Conservation (phyloP, 2,113 vertebrate genomes). For the Cyprinodon variegatus region DNA sequence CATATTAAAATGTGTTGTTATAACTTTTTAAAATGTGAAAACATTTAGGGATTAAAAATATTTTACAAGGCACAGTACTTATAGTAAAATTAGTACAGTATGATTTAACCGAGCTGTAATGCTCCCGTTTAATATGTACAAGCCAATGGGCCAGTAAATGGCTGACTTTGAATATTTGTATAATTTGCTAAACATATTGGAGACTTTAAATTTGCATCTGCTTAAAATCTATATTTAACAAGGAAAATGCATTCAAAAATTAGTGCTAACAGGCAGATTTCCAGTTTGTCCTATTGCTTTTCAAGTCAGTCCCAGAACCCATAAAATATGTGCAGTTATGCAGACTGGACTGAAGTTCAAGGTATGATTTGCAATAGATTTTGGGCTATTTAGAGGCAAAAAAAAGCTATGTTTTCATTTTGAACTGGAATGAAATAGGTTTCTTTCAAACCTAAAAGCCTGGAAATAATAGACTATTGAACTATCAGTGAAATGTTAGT, state of each 20-base stretch:
- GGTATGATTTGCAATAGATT: constrained; percentile 61
- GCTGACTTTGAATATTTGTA: constrained; percentile 29
- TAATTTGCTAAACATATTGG: constrained; percentile 42
- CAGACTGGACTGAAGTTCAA: constrained; percentile 46
- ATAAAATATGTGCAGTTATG: constrained; percentile 45
- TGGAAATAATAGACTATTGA: constrained; percentile 55
- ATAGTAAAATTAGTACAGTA: constrained; percentile 76
- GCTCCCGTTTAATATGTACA: constrained; percentile 72
- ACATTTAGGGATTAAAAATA: background rate
- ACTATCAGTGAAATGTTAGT: constrained; percentile 54
- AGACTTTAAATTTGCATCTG: constrained; percentile 36
- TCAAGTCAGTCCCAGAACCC: constrained; percentile 50
- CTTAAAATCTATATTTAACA: constrained; percentile 47
- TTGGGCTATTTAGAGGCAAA: constrained; percentile 59
- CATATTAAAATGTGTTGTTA: background rate
- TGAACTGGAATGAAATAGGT: constrained; percentile 43
- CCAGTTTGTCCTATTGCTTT: constrained; percentile 32
- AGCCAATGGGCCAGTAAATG: constrained; percentile 13
- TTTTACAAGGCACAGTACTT: background rate
- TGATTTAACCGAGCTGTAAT: constrained; percentile 86
- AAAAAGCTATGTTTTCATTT: constrained; percentile 69
- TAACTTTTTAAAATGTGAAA: background rate
- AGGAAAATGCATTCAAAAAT: constrained; percentile 43
- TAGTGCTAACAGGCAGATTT: constrained; percentile 36
- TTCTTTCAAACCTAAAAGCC: constrained; percentile 57